Evolutionary conservation across 1,140 invertebrate species (phyloP).

Genomic region (Atta colombica): DNA sequence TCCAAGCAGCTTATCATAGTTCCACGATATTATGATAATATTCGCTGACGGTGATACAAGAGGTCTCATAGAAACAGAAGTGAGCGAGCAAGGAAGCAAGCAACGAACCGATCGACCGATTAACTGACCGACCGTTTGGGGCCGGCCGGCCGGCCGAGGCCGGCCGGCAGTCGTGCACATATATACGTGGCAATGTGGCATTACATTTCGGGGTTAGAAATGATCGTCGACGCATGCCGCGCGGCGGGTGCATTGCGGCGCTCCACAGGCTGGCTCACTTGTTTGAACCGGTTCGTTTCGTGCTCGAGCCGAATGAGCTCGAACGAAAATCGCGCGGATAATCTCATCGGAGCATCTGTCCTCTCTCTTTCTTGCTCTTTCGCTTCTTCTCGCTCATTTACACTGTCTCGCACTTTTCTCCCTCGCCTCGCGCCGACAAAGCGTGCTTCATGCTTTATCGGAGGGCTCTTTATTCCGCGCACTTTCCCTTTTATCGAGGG

Average conservation of each 20-base stretch:
- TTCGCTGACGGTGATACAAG: constrained; percentile 1
- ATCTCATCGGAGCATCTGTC: constrained; percentile 47
- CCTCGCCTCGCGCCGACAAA: constrained; percentile 33
- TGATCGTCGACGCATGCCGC: constrained; percentile 3
- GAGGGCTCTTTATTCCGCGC: constrained; percentile 44
- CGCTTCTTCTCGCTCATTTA: neutral
- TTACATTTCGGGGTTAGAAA: constrained; percentile 43
- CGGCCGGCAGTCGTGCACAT: neutral
- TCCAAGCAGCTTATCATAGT: neutral
- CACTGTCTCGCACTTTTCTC: constrained; percentile 8
- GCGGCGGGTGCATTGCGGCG: neutral
- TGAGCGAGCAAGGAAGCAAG: neutral
- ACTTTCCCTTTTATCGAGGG: constrained; percentile 57
- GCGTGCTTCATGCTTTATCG: neutral
- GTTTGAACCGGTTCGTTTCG: constrained; percentile 44
- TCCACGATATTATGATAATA: neutral
- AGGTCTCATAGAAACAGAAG: neutral
- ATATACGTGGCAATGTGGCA: constrained; percentile 53
- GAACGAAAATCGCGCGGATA: constrained; percentile 7
- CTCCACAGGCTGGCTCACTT: neutral
- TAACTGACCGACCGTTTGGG: neutral
- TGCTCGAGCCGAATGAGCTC: neutral
- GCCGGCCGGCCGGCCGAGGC: constrained; percentile 15
- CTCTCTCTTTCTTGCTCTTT: constrained; percentile 12
- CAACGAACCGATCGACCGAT: neutral